Evolutionary conservation across 1,140 invertebrate species (phyloP).

Genomic region (Caenorhabditis elegans): WBcel235 BX284604.4:10493001-10493500

Average conservation of each 20-base stretch:
- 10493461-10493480: too few relatives aligned
- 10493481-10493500: not conserved
- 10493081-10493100: not conserved
- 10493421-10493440: slow-evolving; percentile 31
- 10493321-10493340: not conserved
- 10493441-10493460: slow-evolving; percentile 24
- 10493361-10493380: too few relatives aligned
- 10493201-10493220: not conserved
- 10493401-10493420: slow-evolving; percentile 32
- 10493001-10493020: not conserved
- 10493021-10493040: not conserved
- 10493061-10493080: slow-evolving; percentile 18
- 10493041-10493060: slow-evolving; percentile 26
- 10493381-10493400: not conserved
- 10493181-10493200: not conserved
- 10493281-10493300: not conserved
- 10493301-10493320: not conserved
- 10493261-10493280: not conserved
- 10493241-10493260: slow-evolving; percentile 9
- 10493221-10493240: not conserved
- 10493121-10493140: not conserved
- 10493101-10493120: too few relatives aligned
- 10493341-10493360: too few relatives aligned
- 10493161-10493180: too few relatives aligned
- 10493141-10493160: slow-evolving; percentile 1